Percentiles rank a stretch among this genome's conserved stretches.
phyloP scores from a whole-genome alignment of 64 coral and sea anemone species.

The Astreopora myriophthalma region DNA sequence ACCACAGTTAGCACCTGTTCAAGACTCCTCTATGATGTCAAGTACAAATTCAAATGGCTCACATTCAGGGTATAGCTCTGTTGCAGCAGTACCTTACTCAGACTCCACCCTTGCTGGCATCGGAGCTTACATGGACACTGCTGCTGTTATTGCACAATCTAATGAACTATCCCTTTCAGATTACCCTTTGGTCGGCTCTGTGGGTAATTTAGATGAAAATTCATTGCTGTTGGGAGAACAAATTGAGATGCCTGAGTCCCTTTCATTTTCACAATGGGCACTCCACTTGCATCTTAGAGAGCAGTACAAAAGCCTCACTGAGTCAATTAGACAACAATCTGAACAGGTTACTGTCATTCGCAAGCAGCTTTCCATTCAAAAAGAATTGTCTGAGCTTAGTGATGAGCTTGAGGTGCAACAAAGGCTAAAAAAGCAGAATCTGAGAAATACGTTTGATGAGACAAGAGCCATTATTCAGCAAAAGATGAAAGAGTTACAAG shows the following conservation, averaged over 20 bases:
- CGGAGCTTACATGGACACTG: not conserved
- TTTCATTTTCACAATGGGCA: slow-evolving; percentile 39
- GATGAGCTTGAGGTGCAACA: slow-evolving; percentile 4
- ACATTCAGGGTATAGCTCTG: not conserved
- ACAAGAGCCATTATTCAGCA: slow-evolving; percentile 15
- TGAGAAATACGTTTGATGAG: not conserved
- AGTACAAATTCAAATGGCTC: not conserved
- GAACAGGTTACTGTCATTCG: slow-evolving; percentile 22
- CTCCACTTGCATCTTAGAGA: slow-evolving; percentile 33
- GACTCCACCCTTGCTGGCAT: not conserved
- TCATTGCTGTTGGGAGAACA: not conserved
- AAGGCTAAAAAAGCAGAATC: not conserved
- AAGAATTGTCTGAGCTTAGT: slow-evolving; percentile 30
- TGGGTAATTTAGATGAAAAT: not conserved
- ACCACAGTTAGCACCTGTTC: not conserved
- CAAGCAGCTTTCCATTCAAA: slow-evolving; percentile 34
- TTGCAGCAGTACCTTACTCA: not conserved
- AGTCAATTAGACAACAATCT: slow-evolving; percentile 25
- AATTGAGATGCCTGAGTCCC: slow-evolving; percentile 42
- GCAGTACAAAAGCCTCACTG: slow-evolving; percentile 29
- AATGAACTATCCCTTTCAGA: not conserved
- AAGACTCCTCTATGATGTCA: not conserved
- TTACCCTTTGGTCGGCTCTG: not conserved
- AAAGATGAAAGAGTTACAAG: slow-evolving; percentile 43
- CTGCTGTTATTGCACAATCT: not conserved